These are phyloP conservation scores for Euphysa ruthae DNA, from an alignment of 30 jellyfish, hydroid and myxozoan genomes.

Conservation along the genomic window DNA sequence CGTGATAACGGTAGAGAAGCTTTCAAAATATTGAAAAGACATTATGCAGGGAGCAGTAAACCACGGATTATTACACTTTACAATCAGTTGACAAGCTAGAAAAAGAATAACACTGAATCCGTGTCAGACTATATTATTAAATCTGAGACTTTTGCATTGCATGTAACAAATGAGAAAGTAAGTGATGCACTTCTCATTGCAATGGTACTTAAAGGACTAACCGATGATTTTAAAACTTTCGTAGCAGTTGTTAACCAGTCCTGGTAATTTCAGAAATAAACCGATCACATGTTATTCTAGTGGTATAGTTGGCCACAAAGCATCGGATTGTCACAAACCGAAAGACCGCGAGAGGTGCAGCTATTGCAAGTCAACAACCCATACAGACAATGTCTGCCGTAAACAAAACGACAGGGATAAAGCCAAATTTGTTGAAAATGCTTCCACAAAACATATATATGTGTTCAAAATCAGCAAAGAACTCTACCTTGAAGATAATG, in stretches of 20 bases:
- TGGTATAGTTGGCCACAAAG: conserved; percentile 58
- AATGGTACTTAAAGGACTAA: conserved; percentile 39
- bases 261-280: too few species aligned
- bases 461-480: conserved; percentile 14
- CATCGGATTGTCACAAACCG: conserved; percentile 35
- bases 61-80: conserved; percentile 43
- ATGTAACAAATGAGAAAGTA: conserved; percentile 21
- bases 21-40: conserved; percentile 23
- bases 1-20: conserved; percentile 54
- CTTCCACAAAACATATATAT: conserved; percentile 3
- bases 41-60: conserved; percentile 39
- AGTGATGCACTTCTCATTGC: conserved; percentile 37
- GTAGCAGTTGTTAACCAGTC: too few species aligned
- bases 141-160: conserved; percentile 42
- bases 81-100: conserved; percentile 41
- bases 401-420: conserved; percentile 42
- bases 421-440: background rate
- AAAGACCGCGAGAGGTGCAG: conserved; percentile 36
- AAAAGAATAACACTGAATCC: conserved; percentile 18
- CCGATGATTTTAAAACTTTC: too few species aligned
- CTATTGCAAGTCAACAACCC: conserved; percentile 41
- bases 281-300: conserved; percentile 43
- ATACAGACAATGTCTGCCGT: conserved; percentile 39
- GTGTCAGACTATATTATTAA: conserved; percentile 31
- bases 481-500: too few species aligned